Base-by-base conservation (phyloP, 37 sponge, comb jelly and placozoan species). In the Aplysina aerophoba region DNA sequence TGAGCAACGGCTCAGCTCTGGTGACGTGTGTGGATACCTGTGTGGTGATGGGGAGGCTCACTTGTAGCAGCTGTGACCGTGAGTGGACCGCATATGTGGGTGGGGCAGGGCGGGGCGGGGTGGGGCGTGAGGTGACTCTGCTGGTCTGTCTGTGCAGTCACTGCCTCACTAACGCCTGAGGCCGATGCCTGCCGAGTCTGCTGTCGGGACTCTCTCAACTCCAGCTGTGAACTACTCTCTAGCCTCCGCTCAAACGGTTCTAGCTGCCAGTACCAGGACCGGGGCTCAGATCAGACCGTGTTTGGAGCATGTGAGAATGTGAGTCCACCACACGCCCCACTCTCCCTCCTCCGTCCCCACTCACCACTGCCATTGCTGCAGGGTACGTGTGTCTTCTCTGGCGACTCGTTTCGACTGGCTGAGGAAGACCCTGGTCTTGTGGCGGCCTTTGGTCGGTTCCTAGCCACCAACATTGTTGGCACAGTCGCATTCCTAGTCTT, bases 381-480 rank as follows among this genome's bases (percentile, higher is more conserved):
- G 71, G 34, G 34, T 69, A 6, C 33, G 34, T 69, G 71, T 30
- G 1, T 17, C 35, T 35, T 17, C 15, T 69, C 34, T 34, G 17
- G 4, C 1, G 71, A 69, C 71, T 69, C 8, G 6, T 44, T 69
- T 30, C 71, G 34, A 35, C 20, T 36, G 21, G n/a, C 54, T 22
- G n/a, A 24, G 5, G 78, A 44, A 6, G 50, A 44, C 21, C 37
- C 54, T 41, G n/a, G 53, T 13, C 2, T 27, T 62, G 64, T n/a
- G 4, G 50, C 78, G 13, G 21, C 44, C 54, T 41, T 75, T 24
- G 78, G 53, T 15, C 50, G 40, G 0, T 75, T 75, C 54, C 20
- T 75, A 4, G 44, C 78, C 2, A 53, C 53, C 53, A 75, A 75
- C 53, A 41, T 75, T 16, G 78, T 75, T 38, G 78, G 78, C 25